Evolutionary conservation across 2,113 vertebrate genomes (phyloP), one percentile per base, ranked within the genome.

Genomic region (Setophaga coronata): DNA sequence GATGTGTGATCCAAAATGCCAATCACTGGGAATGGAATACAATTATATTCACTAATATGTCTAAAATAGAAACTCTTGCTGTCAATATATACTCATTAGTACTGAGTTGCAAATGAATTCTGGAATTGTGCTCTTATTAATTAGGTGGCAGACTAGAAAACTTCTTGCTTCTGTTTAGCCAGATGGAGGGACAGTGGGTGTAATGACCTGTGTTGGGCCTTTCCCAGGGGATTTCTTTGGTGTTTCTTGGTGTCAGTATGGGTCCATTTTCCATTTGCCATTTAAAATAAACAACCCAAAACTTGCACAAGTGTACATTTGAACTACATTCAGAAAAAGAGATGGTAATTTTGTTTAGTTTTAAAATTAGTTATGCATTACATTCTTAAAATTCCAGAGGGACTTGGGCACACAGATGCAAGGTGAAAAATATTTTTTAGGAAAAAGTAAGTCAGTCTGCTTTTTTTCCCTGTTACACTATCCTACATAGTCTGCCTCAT

Each of bases 101-200:
- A 96, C 82, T 70, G 79, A 98, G 88, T 79, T 97, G 92, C 92
- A 96, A 96, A 97, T 97, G 94, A 96, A 96, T 96, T 97, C 97
- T 96, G 96, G 97, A 97, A 98, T 97, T 96, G 95, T 96, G 77
- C 94, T 97, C 95, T 97, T 97, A 96, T 98, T 98, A 97, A 98
- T 98, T 97, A 98, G 89, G 90, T 96, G 96, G 93, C 91, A 84
- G 96, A 96, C 96, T 91, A 93, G 60, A 88, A 93, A 97, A 95
- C 77, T 87, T 94, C 66, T 79, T 69, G 53, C 64, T 93, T 94
- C 91, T 96, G 88, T 82, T 94, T 76, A 90, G 73, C 87, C 95
- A 92, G 90, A 95, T 94, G 94, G 96, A 94, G 87, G 93, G 94
- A 96, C 79, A 78, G 81, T 82, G 87, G 69, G 72, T 86, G 82